phyloP scores from a whole-genome alignment of 2,797 vertebrate genomes.

The Chaetodon trifasciatus region DNA sequence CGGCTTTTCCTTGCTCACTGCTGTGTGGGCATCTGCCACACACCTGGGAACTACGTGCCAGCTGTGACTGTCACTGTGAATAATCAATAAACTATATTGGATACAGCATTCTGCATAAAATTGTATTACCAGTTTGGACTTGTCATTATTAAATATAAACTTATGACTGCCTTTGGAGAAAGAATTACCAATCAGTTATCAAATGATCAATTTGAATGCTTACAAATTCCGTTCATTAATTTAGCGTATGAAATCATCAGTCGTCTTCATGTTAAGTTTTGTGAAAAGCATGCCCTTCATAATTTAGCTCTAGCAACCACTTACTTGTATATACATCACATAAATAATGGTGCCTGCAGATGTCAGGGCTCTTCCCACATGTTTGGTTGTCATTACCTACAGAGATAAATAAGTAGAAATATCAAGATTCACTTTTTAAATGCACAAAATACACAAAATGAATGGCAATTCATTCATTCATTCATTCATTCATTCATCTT shows the following conservation, averaged over 20 bases:
- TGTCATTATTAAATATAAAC: not conserved
- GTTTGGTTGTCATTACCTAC: too few relatives aligned
- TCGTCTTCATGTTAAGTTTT: not conserved
- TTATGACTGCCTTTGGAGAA: not conserved
- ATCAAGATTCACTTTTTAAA: not conserved
- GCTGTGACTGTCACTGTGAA: slow-evolving; percentile 43
- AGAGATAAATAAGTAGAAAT: not conserved
- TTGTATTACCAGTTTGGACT: not conserved
- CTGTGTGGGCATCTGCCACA: slow-evolving; percentile 60
- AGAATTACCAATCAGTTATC: not conserved
- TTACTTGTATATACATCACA: not conserved
- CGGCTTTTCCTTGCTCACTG: slow-evolving; percentile 48
- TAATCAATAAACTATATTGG: slow-evolving; percentile 36
- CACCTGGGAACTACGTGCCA: slow-evolving; percentile 42
- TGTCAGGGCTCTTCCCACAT: too few relatives aligned
- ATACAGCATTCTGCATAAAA: not conserved
- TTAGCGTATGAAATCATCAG: not conserved
- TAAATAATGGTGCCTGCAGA: too few relatives aligned
- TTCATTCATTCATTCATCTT: too few relatives aligned
- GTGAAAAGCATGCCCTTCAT: not conserved
- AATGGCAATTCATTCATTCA: not conserved
- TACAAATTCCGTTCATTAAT: not conserved
- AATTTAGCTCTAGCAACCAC: not conserved
- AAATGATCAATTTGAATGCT: not conserved
- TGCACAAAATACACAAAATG: not conserved